These are phyloP conservation scores for Epizoanthus ramosus DNA, from an alignment of 92 coral and sea anemone genomes.

Conservation along the genomic window DNA sequence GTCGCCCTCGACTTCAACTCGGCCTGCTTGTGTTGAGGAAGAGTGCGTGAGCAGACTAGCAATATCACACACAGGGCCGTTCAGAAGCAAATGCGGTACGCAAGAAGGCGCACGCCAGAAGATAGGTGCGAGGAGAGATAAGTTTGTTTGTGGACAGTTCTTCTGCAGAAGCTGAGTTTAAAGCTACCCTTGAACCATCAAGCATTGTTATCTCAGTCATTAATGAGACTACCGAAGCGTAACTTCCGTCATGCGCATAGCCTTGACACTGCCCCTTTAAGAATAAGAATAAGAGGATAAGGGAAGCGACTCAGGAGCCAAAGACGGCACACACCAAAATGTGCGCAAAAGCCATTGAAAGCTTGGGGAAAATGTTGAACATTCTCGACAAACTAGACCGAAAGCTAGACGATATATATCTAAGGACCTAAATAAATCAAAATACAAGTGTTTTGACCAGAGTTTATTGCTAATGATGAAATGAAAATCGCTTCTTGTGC, in stretches of 20 bases:
- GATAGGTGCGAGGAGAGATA: neutral
- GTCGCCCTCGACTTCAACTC: conserved; percentile 12
- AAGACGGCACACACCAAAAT: neutral
- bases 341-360: neutral
- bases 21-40: conserved; percentile 12
- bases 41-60: conserved; percentile 1
- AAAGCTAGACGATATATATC: neutral
- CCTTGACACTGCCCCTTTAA: no score
- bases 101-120: conserved; percentile 9
- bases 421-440: neutral
- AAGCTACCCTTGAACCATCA: neutral
- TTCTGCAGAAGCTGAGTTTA: neutral
- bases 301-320: neutral
- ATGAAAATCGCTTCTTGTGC: neutral
- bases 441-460: neutral
- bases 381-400: no score
- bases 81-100: conserved; percentile 10
- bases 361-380: neutral
- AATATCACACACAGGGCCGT: conserved; percentile 1
- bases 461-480: neutral
- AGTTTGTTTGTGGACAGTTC: conserved; percentile 11
- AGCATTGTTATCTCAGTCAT: no score
- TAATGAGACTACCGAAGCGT: no score
- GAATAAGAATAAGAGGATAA: neutral
- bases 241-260: no score